Conservation (phyloP, 1,140 invertebrate genomes). For the Geopemphigus sp. region DNA sequence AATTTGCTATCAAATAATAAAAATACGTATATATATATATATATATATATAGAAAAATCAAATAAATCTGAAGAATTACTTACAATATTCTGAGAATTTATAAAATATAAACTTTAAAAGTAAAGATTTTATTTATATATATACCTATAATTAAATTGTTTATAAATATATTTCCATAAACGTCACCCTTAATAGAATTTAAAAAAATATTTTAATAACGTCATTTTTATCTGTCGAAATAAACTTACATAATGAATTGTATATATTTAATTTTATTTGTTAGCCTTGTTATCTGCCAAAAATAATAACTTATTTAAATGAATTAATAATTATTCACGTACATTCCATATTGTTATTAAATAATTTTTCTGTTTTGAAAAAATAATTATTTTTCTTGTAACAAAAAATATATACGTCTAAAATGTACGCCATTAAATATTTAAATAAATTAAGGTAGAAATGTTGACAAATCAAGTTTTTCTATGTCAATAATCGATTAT, state of each 20-base stretch:
- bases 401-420: not conserved
- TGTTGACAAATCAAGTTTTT: not conserved
- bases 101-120: no score
- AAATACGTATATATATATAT: no score
- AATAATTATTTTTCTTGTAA: not conserved
- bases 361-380: not conserved
- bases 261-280: no score
- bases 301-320: slow-evolving; percentile 2
- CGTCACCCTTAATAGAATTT: no score
- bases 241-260: no score
- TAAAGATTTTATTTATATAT: no score
- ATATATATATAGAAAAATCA: not conserved
- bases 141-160: no score
- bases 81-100: no score
- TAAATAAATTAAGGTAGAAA: not conserved
- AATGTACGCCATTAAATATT: not conserved
- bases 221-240: no score
- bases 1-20: no score
- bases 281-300: not conserved
- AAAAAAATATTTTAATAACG: no score
- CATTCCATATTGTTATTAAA: not conserved
- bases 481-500: not conserved
- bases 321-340: not conserved
- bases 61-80: no score
- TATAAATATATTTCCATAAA: not conserved